Evolutionary conservation across 1,140 invertebrate species (phyloP).

Genomic region (Rhynchophorus ferrugineus): DNA sequence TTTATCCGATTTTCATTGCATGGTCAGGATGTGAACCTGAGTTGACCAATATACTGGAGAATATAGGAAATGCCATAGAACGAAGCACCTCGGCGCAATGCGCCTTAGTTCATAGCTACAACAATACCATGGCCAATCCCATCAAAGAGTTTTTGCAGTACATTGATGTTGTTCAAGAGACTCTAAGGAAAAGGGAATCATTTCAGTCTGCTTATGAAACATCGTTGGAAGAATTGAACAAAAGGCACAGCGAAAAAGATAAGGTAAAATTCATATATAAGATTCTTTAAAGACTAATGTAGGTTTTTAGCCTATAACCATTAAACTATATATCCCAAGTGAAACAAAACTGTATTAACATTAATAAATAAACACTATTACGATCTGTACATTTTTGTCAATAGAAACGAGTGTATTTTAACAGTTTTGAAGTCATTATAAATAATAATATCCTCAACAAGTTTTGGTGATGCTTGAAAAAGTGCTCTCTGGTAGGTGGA

Average conservation of each 20-base stretch:
- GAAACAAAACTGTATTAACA: no score
- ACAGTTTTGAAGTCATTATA: no score
- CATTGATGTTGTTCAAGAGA: slow-evolving; percentile 60
- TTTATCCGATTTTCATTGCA: slow-evolving; percentile 49
- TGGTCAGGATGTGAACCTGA: slow-evolving; percentile 50
- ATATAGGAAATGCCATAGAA: slow-evolving; percentile 44
- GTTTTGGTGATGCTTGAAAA: no score
- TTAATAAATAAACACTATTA: no score
- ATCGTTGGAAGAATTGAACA: slow-evolving; percentile 57
- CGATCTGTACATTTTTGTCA: no score
- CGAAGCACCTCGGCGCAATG: slow-evolving; percentile 45
- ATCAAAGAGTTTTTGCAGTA: slow-evolving; percentile 64
- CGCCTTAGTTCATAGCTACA: slow-evolving; percentile 44
- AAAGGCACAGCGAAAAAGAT: slow-evolving; percentile 56
- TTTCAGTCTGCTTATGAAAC: slow-evolving; percentile 63
- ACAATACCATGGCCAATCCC: slow-evolving; percentile 42
- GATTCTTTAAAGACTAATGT: no score
- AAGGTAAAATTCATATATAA: slow-evolving; percentile 43
- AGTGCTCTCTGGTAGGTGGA: no score
- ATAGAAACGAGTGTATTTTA: no score
- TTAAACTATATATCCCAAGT: no score
- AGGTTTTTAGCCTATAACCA: no score
- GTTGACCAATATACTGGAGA: slow-evolving; percentile 43
- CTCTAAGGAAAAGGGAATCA: slow-evolving; percentile 56
- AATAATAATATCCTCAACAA: no score